These are phyloP conservation scores for Melitaea cinxia DNA, from an alignment of 1,140 invertebrate genomes.

Conservation along the genomic window DNA sequence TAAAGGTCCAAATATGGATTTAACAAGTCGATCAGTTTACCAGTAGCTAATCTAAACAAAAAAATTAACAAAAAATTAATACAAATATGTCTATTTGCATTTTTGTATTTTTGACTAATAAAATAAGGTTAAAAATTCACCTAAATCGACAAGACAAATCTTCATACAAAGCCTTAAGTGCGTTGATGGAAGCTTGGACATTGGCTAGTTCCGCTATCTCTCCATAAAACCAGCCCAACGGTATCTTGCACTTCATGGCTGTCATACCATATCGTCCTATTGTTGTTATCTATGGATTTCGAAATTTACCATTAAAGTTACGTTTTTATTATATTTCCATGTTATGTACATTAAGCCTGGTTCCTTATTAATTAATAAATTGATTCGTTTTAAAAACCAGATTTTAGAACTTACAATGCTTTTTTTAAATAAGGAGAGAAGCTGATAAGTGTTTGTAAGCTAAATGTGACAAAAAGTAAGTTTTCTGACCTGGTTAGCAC, in stretches of 20 bases:
- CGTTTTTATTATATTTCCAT: too few species aligned
- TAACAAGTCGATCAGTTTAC: constrained; percentile 88
- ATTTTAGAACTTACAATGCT: too few species aligned
- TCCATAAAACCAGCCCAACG: constrained; percentile 95
- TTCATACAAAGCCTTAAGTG: constrained; percentile 67
- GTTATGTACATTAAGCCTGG: too few species aligned
- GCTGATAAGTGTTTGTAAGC: too few species aligned
- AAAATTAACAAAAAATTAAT: neutral
- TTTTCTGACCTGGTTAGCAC: too few species aligned
- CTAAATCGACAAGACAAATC: constrained; percentile 73
- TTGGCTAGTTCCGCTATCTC: constrained; percentile 86
- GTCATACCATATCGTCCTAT: constrained; percentile 95
- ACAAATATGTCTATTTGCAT: too few species aligned
- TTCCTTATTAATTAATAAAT: too few species aligned
- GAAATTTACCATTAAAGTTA: neutral
- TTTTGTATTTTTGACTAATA: too few species aligned
- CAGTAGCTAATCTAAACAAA: constrained; percentile 89
- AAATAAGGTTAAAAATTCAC: constrained; percentile 51
- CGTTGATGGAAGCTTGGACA: constrained; percentile 63
- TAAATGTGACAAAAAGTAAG: too few species aligned
- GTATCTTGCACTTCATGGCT: constrained; percentile 93
- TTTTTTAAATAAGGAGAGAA: too few species aligned
- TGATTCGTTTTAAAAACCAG: too few species aligned
- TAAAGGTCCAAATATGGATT: constrained; percentile 89
- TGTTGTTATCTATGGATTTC: constrained; percentile 86